Evolutionary conservation across 2,888 invertebrate species (phyloP).

Genomic region (Perdita meconis): DNA sequence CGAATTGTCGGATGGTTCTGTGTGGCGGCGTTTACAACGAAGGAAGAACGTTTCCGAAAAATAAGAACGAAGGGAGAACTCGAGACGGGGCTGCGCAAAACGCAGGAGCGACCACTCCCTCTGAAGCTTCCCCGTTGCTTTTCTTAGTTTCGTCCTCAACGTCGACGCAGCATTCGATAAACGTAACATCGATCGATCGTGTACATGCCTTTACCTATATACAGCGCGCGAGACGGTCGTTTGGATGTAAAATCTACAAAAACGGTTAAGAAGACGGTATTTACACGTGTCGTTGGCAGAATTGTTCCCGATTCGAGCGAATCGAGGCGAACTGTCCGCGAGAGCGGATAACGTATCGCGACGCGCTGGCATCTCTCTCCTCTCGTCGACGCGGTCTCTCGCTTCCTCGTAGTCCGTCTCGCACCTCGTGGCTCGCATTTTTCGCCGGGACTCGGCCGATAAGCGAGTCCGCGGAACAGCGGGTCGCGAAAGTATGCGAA

Average conservation of each 20-base stretch:
- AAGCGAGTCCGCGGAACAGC: slow-evolving; percentile 45
- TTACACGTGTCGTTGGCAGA: slow-evolving; percentile 79
- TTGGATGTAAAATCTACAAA: slow-evolving; percentile 66
- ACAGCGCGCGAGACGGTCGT: slow-evolving; percentile 64
- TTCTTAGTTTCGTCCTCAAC: slow-evolving; percentile 21
- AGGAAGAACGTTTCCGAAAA: background rate
- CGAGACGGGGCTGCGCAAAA: slow-evolving; percentile 24
- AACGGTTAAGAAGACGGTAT: slow-evolving; percentile 63
- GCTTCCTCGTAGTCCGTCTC: slow-evolving; percentile 54
- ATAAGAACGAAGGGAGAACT: background rate
- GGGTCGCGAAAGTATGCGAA: slow-evolving; percentile 45
- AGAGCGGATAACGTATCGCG: slow-evolving; percentile 36
- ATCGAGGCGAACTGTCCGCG: slow-evolving; percentile 55
- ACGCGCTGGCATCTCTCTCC: slow-evolving; percentile 26
- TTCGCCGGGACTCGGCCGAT: slow-evolving; percentile 47
- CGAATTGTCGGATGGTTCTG: background rate
- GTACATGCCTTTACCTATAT: slow-evolving; percentile 62
- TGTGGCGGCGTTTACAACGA: background rate
- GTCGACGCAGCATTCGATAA: slow-evolving; percentile 26
- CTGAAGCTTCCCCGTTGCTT: slow-evolving; percentile 24
- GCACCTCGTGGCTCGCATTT: slow-evolving; percentile 60
- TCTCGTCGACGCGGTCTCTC: slow-evolving; percentile 42
- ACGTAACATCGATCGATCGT: slow-evolving; percentile 51
- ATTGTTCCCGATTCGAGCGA: slow-evolving; percentile 70
- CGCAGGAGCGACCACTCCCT: slow-evolving; percentile 51